These are phyloP conservation scores for Catocala fraxini DNA, from an alignment of 2,888 invertebrate species.

Conservation along the genomic window DNA sequence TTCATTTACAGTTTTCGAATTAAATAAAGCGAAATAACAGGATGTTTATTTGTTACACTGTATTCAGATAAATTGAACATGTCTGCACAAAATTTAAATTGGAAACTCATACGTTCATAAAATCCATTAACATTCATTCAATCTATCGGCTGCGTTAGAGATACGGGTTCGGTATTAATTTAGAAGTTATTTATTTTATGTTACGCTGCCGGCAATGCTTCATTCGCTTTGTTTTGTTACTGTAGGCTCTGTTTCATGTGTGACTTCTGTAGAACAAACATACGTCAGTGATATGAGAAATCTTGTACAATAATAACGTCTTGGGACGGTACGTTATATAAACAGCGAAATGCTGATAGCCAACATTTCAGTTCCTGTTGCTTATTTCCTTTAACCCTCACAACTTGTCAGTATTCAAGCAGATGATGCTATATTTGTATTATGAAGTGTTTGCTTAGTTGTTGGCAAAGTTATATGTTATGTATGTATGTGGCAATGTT, in stretches of 20 bases:
- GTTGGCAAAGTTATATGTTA: background rate
- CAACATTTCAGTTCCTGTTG: background rate
- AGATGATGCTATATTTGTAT: background rate
- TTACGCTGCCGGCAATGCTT: slow-evolving; percentile 12
- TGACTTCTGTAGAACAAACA: slow-evolving; percentile 6
- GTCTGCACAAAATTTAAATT: slow-evolving; percentile 40
- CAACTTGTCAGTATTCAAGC: background rate
- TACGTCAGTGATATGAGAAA: slow-evolving; percentile 4
- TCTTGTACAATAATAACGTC: slow-evolving; percentile 4
- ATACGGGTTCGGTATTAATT: slow-evolving; percentile 33
- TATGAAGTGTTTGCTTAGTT: background rate
- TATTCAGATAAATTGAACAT: slow-evolving; percentile 36
- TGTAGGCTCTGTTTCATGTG: slow-evolving; percentile 1
- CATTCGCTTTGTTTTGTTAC: slow-evolving; percentile 17
- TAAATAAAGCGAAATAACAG: slow-evolving; percentile 29
- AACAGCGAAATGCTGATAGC: slow-evolving; percentile 1
- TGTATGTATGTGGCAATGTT: too few species aligned
- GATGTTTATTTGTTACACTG: slow-evolving; percentile 15
- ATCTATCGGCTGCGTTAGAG: slow-evolving; percentile 26
- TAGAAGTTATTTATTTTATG: slow-evolving; percentile 38
- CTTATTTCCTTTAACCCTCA: background rate
- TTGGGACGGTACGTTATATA: slow-evolving; percentile 3
- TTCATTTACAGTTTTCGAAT: slow-evolving; percentile 2
- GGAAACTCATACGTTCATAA: slow-evolving; percentile 33
- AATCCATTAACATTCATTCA: slow-evolving; percentile 31